Evolutionary conservation across 2,888 invertebrate species (phyloP).

Genomic region (Chaetoderma sp.): DNA sequence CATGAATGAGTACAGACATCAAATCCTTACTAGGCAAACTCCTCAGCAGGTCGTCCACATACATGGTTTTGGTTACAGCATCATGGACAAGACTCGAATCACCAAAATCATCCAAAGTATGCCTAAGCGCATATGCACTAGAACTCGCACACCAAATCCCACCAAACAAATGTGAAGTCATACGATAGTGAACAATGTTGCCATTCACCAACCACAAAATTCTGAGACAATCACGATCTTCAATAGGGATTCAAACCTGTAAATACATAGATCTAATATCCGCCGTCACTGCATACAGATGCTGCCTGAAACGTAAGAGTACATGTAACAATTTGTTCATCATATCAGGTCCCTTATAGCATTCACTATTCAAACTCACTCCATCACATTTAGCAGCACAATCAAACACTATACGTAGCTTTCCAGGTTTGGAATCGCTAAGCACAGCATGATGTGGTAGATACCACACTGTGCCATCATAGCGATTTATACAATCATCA

Average conservation of each 20-base stretch:
- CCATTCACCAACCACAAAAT: slow-evolving; percentile 19
- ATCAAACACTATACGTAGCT: slow-evolving; percentile 9
- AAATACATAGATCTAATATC: slow-evolving; percentile 16
- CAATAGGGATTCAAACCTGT: slow-evolving; percentile 6
- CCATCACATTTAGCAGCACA: slow-evolving; percentile 2
- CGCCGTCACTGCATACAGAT: slow-evolving; percentile 11
- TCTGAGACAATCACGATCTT: slow-evolving; percentile 2
- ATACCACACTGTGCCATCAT: slow-evolving; percentile 1
- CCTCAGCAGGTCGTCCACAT: slow-evolving; percentile 15
- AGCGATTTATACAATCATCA: not conserved
- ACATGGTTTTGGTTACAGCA: slow-evolving; percentile 8
- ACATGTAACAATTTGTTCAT: slow-evolving; percentile 3
- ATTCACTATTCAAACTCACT: not conserved
- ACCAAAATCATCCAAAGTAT: slow-evolving; percentile 1
- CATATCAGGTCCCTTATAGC: slow-evolving; percentile 1
- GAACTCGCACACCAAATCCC: slow-evolving; percentile 18
- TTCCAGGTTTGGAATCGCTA: not conserved
- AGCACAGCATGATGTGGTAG: slow-evolving; percentile 8
- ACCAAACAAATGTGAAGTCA: slow-evolving; percentile 8
- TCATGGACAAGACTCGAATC: not conserved
- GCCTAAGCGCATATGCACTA: slow-evolving; percentile 1
- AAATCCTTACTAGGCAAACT: not conserved
- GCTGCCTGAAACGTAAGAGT: too few species aligned
- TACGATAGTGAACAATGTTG: not conserved
- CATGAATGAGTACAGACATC: not conserved